Conservation (phyloP, 2,888 invertebrate genomes). For the Hesperia comma region DNA sequence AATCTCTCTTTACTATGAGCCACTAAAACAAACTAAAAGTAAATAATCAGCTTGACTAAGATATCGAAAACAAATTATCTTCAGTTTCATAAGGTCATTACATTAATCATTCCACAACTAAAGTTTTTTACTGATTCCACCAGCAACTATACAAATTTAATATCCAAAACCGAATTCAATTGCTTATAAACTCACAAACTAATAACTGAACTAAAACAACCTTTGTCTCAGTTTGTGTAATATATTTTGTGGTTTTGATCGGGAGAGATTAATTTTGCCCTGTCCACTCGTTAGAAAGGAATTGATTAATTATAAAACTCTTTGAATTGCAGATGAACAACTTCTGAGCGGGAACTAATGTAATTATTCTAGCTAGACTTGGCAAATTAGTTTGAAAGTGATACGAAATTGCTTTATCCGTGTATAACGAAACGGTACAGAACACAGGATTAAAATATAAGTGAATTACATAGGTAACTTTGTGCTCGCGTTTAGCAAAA, state of each 20-base stretch:
- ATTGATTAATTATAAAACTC: constrained; percentile 35
- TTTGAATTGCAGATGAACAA: constrained; percentile 33
- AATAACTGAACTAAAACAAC: constrained; percentile 8
- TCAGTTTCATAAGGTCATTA: no score
- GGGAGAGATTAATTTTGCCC: constrained; percentile 25
- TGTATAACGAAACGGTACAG: neutral
- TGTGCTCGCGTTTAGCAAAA: neutral
- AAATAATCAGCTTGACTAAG: no score
- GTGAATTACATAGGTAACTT: neutral
- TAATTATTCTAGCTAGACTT: constrained; percentile 21
- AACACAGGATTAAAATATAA: neutral
- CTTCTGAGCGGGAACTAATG: constrained; percentile 19
- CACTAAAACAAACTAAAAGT: no score
- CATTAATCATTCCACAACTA: neutral
- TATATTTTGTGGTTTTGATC: constrained; percentile 32
- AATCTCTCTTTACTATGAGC: no score
- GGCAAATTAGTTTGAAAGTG: constrained; percentile 14
- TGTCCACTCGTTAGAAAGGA: constrained; percentile 22
- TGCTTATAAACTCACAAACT: constrained; percentile 9
- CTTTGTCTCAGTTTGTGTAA: constrained; percentile 17
- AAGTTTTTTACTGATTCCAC: neutral
- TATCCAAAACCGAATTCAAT: constrained; percentile 10
- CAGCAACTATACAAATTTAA: neutral
- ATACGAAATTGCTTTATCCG: constrained; percentile 14
- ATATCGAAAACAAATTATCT: no score